Evolutionary conservation across 2,888 invertebrate species (phyloP).

Genomic region (Leucoma salicis): DNA sequence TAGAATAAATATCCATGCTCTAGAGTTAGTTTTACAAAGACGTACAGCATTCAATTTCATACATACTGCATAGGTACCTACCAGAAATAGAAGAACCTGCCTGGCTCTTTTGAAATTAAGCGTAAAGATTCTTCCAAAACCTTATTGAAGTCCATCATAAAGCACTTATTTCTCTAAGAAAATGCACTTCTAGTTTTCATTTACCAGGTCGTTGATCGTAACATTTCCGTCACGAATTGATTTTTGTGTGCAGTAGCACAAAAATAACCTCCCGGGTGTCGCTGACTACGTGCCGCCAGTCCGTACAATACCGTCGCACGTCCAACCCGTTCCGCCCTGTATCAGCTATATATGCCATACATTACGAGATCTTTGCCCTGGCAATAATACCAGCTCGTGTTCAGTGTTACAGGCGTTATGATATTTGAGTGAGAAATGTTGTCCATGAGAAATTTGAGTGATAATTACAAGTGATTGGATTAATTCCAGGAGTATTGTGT

Average conservation of each 20-base stretch:
- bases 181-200: constrained; percentile 45
- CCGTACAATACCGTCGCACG: constrained; percentile 46
- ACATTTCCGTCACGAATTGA: constrained; percentile 76
- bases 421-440: constrained; percentile 23
- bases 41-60: no score
- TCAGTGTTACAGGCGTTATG: constrained; percentile 33
- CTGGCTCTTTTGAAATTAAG: no score
- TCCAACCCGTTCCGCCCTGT: constrained; percentile 54
- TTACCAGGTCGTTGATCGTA: constrained; percentile 79
- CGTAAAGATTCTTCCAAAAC: no score
- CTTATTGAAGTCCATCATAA: no score
- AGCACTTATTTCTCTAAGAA: constrained; percentile 17
- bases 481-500: constrained; percentile 61
- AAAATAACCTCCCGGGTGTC: constrained; percentile 78
- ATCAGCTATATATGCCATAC: constrained; percentile 41
- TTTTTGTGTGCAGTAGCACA: constrained; percentile 77
- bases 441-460: constrained; percentile 45
- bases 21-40: no score
- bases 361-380: constrained; percentile 22
- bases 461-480: constrained; percentile 56
- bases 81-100: no score
- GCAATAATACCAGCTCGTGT: constrained; percentile 21
- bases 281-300: constrained; percentile 62
- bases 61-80: no score
- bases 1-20: no score